phyloP scores from a whole-genome alignment of 2,797 vertebrate genomes.

The Eremophila alpestris region DNA sequence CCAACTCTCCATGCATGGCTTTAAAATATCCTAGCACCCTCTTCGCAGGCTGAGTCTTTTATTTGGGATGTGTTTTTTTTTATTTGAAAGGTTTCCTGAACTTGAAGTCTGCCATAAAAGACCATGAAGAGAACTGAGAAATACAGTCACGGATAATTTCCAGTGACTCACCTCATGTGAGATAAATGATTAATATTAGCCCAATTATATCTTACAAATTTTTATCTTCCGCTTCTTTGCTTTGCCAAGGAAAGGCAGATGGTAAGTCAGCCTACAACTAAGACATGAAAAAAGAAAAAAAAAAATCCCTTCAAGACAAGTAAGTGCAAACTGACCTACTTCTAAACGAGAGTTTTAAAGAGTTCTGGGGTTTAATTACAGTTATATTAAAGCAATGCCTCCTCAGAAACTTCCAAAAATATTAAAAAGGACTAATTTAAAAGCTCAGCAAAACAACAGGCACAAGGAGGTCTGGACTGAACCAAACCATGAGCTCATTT shows the following conservation, averaged over 20 bases:
- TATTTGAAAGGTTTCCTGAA: background rate
- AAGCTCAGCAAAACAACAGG: slow-evolving; percentile 43
- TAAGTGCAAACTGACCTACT: slow-evolving; percentile 66
- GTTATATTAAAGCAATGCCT: slow-evolving; percentile 64
- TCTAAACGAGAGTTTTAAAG: slow-evolving; percentile 64
- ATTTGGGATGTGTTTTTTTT: background rate
- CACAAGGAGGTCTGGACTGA: background rate
- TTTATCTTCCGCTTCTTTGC: slow-evolving; percentile 51
- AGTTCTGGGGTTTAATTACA: slow-evolving; percentile 67
- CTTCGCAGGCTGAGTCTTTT: background rate
- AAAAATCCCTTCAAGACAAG: slow-evolving; percentile 64
- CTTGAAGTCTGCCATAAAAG: background rate
- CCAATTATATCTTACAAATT: slow-evolving; percentile 55
- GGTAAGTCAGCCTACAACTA: slow-evolving; percentile 74
- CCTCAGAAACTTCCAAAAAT: slow-evolving; percentile 71
- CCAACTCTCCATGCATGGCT: background rate
- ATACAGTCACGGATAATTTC: background rate
- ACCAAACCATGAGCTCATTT: background rate
- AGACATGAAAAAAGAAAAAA: slow-evolving; percentile 8
- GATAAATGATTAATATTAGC: slow-evolving; percentile 69
- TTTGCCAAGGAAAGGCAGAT: slow-evolving; percentile 78
- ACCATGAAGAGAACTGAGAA: background rate
- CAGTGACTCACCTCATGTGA: slow-evolving; percentile 13
- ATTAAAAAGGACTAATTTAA: slow-evolving; percentile 68
- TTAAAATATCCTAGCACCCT: background rate